Evolutionary conservation across 1,140 invertebrate species (phyloP).

Genomic region (Lasioglossum baleicum): DNA sequence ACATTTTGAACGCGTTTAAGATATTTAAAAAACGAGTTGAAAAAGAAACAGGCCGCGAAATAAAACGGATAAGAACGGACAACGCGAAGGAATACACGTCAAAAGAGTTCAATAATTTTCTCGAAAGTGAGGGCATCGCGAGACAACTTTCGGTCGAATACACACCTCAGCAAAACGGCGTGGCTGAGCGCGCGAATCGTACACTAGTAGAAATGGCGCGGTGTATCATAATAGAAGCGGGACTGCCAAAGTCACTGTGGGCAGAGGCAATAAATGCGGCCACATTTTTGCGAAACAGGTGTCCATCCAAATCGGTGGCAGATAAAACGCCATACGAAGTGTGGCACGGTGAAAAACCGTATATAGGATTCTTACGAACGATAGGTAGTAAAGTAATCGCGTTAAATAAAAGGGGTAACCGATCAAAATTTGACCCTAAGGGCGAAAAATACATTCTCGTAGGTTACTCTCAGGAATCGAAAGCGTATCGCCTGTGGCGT

Average conservation of each 20-base stretch:
- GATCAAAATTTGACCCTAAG: slow-evolving; percentile 14
- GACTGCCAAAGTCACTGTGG: background rate
- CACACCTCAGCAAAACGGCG: background rate
- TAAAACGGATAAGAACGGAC: slow-evolving; percentile 38
- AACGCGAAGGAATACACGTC: slow-evolving; percentile 30
- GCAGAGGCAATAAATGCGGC: slow-evolving; percentile 9
- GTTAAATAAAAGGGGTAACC: background rate
- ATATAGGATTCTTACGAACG: background rate
- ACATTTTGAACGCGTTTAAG: slow-evolving; percentile 61
- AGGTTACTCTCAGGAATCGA: slow-evolving; percentile 15
- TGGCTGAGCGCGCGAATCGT: background rate
- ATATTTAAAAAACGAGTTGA: slow-evolving; percentile 68
- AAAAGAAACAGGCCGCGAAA: slow-evolving; percentile 32
- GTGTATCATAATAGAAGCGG: background rate
- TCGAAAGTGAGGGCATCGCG: too few relatives aligned
- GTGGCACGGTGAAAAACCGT: slow-evolving; percentile 5
- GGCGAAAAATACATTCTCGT: slow-evolving; percentile 18
- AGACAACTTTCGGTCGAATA: background rate
- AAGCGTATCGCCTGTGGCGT: slow-evolving; percentile 25
- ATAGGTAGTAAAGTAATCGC: slow-evolving; percentile 14
- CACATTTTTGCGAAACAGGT: slow-evolving; percentile 3
- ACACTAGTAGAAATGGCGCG: slow-evolving; percentile 18
- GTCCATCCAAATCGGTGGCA: background rate
- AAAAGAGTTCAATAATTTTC: too few relatives aligned
- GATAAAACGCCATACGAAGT: slow-evolving; percentile 14